Conservation (phyloP, 23 tunicate genomes). For the Oikopleura dioica region DNA sequence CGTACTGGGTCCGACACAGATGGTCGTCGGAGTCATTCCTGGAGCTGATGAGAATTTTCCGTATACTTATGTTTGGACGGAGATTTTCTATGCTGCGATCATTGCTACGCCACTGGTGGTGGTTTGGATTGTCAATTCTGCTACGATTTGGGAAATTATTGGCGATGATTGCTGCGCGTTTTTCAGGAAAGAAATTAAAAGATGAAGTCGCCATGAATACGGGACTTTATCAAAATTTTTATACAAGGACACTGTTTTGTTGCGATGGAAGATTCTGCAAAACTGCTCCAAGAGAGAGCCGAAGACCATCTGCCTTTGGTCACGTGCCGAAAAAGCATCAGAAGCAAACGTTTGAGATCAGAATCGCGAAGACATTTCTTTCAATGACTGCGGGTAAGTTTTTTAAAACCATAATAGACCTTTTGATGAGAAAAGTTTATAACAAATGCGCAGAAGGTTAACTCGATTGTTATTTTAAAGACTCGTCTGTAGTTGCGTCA, state of each 20-base stretch:
- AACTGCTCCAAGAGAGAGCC: neutral
- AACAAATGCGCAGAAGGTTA: neutral
- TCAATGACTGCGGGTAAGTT: constrained; percentile 7
- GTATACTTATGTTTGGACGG: neutral
- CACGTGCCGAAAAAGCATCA: neutral
- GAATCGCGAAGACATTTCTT: constrained; percentile 6
- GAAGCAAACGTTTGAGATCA: neutral
- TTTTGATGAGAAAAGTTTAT: too few species aligned
- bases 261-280: neutral
- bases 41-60: neutral
- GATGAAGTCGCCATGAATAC: neutral
- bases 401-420: too few species aligned
- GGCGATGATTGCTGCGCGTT: neutral
- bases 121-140: neutral
- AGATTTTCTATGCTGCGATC: neutral
- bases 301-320: constrained; percentile 10
- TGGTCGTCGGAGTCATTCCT: neutral
- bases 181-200: neutral
- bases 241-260: neutral
- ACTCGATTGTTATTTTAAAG: neutral
- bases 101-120: neutral
- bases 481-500: neutral
- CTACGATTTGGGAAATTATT: constrained; percentile 8
- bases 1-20: neutral
- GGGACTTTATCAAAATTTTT: neutral